Percentiles rank a stretch among this genome's conserved stretches.
Conservation (phyloP, 2,797 vertebrate species). For the Oreochromis grahami region DNA sequence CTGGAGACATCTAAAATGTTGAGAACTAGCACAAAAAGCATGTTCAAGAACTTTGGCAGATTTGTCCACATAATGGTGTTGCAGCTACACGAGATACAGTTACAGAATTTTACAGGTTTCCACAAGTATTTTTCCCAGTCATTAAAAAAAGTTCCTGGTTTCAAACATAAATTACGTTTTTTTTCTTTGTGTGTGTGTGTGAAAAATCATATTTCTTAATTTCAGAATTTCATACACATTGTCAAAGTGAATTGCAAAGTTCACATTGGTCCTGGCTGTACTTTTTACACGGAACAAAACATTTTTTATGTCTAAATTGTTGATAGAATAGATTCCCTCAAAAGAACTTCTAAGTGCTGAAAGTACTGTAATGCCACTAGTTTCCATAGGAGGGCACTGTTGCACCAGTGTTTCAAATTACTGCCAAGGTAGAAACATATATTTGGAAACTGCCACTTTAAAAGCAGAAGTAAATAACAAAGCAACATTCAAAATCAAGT, state of each 20-base stretch:
- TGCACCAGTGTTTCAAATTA: neutral
- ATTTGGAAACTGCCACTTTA: neutral
- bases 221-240: neutral
- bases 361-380: neutral
- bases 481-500: neutral
- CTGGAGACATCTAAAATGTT: neutral
- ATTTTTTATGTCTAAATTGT: neutral
- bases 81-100: neutral
- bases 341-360: neutral
- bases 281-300: neutral
- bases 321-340: neutral
- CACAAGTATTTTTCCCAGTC: neutral
- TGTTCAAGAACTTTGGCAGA: neutral
- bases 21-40: neutral
- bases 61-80: neutral
- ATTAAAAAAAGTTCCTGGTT: neutral
- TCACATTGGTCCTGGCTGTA: neutral
- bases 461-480: neutral
- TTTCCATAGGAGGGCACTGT: conserved; percentile 22
- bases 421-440: neutral
- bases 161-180: neutral
- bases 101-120: neutral
- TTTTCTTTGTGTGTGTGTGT: neutral
- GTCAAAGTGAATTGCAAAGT: neutral
- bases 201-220: neutral